phyloP scores from a whole-genome alignment of 2,113 vertebrate genomes.

The Megatriorchis doriae region DNA sequence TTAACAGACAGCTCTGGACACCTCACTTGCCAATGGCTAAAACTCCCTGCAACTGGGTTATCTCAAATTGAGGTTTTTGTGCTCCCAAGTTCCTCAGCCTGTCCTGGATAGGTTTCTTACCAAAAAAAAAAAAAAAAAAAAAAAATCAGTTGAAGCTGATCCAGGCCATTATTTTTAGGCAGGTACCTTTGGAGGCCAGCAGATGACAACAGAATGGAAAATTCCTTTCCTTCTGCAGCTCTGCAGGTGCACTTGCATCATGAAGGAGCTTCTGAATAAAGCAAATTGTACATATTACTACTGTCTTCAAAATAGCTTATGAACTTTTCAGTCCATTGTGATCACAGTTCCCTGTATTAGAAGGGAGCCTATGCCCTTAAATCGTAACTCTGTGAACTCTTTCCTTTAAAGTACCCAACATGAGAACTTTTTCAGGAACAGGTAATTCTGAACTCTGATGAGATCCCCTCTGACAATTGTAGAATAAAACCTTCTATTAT shows the following conservation, averaged over 20 bases:
- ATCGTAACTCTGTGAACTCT: slow-evolving; percentile 60
- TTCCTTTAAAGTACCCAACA: slow-evolving; percentile 47
- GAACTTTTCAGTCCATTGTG: slow-evolving; percentile 57
- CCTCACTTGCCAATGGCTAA: neutral
- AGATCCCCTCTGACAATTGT: slow-evolving; percentile 55
- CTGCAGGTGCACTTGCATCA: slow-evolving; percentile 51
- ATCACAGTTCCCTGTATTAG: slow-evolving; percentile 52
- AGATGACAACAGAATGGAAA: slow-evolving; percentile 33
- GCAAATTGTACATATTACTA: slow-evolving; percentile 52
- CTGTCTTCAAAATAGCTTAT: slow-evolving; percentile 56
- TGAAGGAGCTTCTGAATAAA: slow-evolving; percentile 51
- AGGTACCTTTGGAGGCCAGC: neutral
- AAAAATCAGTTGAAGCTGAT: neutral
- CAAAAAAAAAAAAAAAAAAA: neutral
- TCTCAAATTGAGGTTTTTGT: neutral
- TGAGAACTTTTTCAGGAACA: slow-evolving; percentile 59
- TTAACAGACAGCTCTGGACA: neutral
- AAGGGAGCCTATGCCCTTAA: slow-evolving; percentile 52
- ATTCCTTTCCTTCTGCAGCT: slow-evolving; percentile 43
- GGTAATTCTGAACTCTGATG: slow-evolving; percentile 55
- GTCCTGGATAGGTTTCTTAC: neutral
- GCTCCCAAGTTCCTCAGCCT: neutral
- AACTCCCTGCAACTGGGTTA: neutral
- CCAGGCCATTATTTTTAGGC: slow-evolving; percentile 13
- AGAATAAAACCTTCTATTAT: slow-evolving; percentile 57